Percentiles rank a stretch among this genome's conserved stretches.
These are phyloP conservation scores for Brachionus asplanchnoidis DNA, from an alignment of 1,140 invertebrate species.

Conservation along the genomic window DNA sequence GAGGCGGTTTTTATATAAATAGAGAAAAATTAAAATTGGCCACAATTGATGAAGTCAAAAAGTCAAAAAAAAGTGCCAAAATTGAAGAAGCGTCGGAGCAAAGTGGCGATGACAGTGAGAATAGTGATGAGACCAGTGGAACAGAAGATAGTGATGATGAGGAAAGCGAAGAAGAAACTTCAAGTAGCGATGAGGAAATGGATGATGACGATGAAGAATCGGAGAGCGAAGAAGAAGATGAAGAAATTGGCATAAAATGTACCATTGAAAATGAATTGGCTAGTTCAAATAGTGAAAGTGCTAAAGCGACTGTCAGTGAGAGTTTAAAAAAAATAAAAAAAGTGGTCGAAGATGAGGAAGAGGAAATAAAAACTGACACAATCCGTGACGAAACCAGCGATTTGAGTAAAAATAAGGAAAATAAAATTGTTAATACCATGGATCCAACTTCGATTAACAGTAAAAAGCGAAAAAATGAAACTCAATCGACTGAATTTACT, in stretches of 20 bases:
- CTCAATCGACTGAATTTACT: not conserved
- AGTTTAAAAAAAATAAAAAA: slow-evolving; percentile 2
- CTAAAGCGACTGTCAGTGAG: not conserved
- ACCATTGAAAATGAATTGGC: not conserved
- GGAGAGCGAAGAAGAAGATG: not conserved
- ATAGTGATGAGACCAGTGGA: not conserved
- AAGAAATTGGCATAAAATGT: not conserved
- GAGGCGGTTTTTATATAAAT: slow-evolving; percentile 37
- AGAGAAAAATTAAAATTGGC: slow-evolving; percentile 8
- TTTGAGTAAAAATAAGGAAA: slow-evolving; percentile 16
- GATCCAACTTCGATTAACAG: not conserved
- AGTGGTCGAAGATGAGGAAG: not conserved
- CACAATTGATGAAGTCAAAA: slow-evolving; percentile 3
- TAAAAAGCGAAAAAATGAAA: slow-evolving; percentile 22
- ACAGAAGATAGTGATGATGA: not conserved
- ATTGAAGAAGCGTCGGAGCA: not conserved
- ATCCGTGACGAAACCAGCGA: not conserved
- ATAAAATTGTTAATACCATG: not conserved
- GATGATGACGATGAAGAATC: not conserved
- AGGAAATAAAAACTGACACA: not conserved
- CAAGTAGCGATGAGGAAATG: not conserved
- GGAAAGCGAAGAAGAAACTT: slow-evolving; percentile 15
- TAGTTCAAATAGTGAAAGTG: slow-evolving; percentile 10
- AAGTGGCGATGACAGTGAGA: not conserved
- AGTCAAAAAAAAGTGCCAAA: not conserved